Percentiles rank a stretch among this genome's conserved stretches.
Conservation (phyloP, 2,797 vertebrate genomes). For the Arnoldichthys spilopterus region DNA sequence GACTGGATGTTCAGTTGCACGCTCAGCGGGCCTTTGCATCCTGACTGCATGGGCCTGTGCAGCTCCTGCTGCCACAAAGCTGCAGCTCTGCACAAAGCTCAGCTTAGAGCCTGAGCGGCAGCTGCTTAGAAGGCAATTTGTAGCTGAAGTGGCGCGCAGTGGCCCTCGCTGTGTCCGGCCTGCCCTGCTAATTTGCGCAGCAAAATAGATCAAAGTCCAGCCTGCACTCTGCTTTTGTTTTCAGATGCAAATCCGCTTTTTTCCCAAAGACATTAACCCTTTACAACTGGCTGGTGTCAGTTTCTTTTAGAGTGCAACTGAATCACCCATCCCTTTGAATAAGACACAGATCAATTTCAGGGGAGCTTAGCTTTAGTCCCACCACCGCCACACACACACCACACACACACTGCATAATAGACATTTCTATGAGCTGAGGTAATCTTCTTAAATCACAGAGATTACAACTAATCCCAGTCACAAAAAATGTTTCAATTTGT, state of each 20-base stretch:
- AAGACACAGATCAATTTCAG: conserved; percentile 62
- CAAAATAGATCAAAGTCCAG: conserved; percentile 67
- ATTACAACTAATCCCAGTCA: conserved; percentile 52
- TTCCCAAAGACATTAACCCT: conserved; percentile 59
- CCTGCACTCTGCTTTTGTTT: conserved; percentile 59
- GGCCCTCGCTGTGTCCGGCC: conserved; percentile 61
- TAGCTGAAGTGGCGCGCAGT: conserved; percentile 63
- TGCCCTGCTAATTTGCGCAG: conserved; percentile 64
- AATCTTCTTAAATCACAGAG: conserved; percentile 55
- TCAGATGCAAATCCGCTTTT: conserved; percentile 66
- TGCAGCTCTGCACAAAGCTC: conserved; percentile 54
- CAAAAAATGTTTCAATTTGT: conserved; percentile 32
- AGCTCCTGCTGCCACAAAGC: conserved; percentile 25
- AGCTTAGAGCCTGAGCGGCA: conserved; percentile 57
- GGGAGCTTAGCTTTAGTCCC: conserved; percentile 47
- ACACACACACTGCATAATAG: conserved; percentile 39
- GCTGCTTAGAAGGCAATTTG: conserved; percentile 68
- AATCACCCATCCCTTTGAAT: conserved; percentile 55
- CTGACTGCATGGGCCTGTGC: neutral
- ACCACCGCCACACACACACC: conserved; percentile 36
- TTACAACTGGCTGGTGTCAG: conserved; percentile 47
- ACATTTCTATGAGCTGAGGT: conserved; percentile 55
- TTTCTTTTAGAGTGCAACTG: conserved; percentile 46
- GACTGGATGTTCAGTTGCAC: neutral
- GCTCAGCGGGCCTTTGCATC: conserved; percentile 11